Conservation (phyloP, 1,140 invertebrate genomes). For the Carcinoscorpius rotundicauda region DNA sequence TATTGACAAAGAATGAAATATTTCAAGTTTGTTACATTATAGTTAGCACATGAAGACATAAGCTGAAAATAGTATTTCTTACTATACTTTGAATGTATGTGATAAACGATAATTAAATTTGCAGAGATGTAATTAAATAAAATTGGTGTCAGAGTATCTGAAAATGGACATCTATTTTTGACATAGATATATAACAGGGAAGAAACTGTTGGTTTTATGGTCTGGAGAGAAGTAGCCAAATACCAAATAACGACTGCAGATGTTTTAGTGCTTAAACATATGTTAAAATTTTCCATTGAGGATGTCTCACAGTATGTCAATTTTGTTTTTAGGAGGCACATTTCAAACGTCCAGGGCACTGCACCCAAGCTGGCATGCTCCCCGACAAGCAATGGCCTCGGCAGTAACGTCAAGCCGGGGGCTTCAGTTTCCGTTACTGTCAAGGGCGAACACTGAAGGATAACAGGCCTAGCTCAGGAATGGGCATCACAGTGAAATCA, state of each 20-base stretch:
- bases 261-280: not conserved
- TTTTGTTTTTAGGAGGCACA: conserved; percentile 16
- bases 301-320: conserved; percentile 3
- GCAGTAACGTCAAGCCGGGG: conserved; percentile 21
- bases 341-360: conserved; percentile 16
- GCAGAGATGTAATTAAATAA: too few relatives aligned
- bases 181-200: not conserved
- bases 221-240: not conserved
- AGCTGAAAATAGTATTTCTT: too few relatives aligned
- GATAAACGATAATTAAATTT: too few relatives aligned
- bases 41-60: too few relatives aligned
- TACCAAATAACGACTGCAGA: not conserved
- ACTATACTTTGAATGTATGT: too few relatives aligned
- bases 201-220: not conserved
- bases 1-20: too few relatives aligned
- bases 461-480: too few relatives aligned
- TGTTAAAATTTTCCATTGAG: not conserved
- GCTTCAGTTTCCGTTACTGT: conserved; percentile 19
- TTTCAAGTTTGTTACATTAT: too few relatives aligned
- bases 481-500: too few relatives aligned
- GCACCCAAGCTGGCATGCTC: conserved; percentile 24
- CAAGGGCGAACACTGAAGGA: conserved; percentile 20
- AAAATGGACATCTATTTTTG: too few relatives aligned
- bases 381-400: conserved; percentile 18
- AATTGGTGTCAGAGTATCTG: too few relatives aligned